phyloP scores from a whole-genome alignment of 2,888 invertebrate species.

The Agrochola macilenta region DNA sequence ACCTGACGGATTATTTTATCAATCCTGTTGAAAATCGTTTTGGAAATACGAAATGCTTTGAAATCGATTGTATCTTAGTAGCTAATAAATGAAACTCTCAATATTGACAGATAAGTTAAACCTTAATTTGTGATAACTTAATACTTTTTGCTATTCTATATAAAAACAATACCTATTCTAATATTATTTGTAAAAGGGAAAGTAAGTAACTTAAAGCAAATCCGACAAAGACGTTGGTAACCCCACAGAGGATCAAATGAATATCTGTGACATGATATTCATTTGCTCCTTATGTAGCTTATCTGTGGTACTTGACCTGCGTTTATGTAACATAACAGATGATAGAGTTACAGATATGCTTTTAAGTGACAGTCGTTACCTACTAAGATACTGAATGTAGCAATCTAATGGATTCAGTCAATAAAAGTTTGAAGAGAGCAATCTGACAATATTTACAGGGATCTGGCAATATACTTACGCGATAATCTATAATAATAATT shows the following conservation, averaged over 20 bases:
- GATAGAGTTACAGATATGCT: conserved; percentile 14
- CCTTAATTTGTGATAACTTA: too few relatives aligned
- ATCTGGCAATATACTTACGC: too few relatives aligned
- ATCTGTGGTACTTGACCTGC: conserved; percentile 18
- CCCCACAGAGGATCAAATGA: not conserved
- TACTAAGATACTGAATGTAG: not conserved
- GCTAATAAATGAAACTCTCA: too few relatives aligned
- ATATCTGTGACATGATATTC: not conserved
- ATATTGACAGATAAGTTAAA: too few relatives aligned
- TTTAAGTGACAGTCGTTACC: not conserved
- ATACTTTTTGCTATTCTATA: too few relatives aligned
- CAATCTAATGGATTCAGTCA: not conserved
- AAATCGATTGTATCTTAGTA: too few relatives aligned
- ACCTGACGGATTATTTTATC: too few relatives aligned
- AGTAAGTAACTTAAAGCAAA: not conserved
- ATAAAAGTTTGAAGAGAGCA: not conserved
- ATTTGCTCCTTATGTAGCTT: conserved; percentile 9
- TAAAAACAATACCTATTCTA: too few relatives aligned
- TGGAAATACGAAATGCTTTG: too few relatives aligned
- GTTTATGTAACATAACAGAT: not conserved
- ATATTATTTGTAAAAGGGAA: too few relatives aligned
- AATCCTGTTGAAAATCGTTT: too few relatives aligned
- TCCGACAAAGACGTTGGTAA: not conserved
- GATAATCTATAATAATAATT: too few relatives aligned
- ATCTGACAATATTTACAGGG: not conserved